A percentile compares a stretch with the other conserved stretches of the same genome.
These are phyloP conservation scores for Sebastes diploproa DNA, from an alignment of 2,797 vertebrate species.

Conservation along the genomic window DNA sequence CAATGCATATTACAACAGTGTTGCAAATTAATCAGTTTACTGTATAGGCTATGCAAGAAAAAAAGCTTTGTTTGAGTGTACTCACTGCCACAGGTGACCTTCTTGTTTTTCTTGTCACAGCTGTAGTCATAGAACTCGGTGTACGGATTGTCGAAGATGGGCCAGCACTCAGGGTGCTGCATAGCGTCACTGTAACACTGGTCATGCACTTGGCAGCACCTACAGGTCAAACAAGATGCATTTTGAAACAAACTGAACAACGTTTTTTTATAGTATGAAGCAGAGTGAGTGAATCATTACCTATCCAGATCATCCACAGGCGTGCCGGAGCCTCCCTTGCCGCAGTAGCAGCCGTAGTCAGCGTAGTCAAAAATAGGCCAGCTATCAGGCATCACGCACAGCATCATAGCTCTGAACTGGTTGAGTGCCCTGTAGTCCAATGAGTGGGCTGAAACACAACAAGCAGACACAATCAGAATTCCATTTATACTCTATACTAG, in stretches of 20 bases:
- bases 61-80: neutral
- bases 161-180: slow-evolving; percentile 73
- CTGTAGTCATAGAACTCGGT: slow-evolving; percentile 71
- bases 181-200: slow-evolving; percentile 71
- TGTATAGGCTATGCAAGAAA: neutral
- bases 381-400: slow-evolving; percentile 68
- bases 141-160: slow-evolving; percentile 80
- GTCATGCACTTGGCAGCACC: slow-evolving; percentile 80
- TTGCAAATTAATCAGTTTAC: neutral
- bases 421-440: slow-evolving; percentile 54
- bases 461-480: neutral
- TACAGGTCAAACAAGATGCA: slow-evolving; percentile 13
- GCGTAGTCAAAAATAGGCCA: slow-evolving; percentile 66
- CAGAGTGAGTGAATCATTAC: slow-evolving; percentile 22
- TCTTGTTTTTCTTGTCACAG: slow-evolving; percentile 61
- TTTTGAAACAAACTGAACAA: neutral
- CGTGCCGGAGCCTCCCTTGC: slow-evolving; percentile 70
- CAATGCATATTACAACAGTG: neutral
- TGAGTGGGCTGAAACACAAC: slow-evolving; percentile 59
- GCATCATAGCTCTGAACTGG: slow-evolving; percentile 75
- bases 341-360: slow-evolving; percentile 80
- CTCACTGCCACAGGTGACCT: slow-evolving; percentile 75
- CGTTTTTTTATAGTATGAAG: accelerated
- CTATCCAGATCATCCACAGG: slow-evolving; percentile 77
- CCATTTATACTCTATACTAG: neutral